Evolutionary conservation across 2,797 vertebrate species (phyloP).

Genomic region (Artibeus lituratus): DNA sequence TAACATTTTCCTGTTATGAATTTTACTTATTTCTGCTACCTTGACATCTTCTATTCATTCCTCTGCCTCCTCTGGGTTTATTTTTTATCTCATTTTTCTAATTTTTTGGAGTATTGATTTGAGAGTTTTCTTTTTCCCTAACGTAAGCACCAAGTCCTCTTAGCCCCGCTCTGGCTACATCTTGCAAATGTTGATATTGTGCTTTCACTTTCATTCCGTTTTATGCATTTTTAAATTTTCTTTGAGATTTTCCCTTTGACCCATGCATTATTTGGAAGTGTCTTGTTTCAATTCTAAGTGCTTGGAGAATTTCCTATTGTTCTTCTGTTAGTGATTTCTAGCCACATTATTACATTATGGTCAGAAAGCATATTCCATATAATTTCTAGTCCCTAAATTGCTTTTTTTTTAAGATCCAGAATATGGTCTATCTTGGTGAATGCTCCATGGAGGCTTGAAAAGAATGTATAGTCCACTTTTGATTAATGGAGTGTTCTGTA

Average conservation of each 20-base stretch:
- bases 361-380: not conserved
- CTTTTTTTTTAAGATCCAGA: not conserved
- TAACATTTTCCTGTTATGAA: not conserved
- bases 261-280: not conserved
- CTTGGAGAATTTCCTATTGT: not conserved
- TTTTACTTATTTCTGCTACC: not conserved
- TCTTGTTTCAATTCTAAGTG: not conserved
- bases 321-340: conserved; percentile 29
- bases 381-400: conserved; percentile 5
- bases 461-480: not conserved
- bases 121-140: not conserved
- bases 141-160: not conserved
- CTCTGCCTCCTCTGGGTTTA: not conserved
- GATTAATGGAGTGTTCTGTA: not conserved
- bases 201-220: not conserved
- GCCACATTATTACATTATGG: not conserved
- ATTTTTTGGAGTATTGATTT: not conserved
- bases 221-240: conserved; percentile 3
- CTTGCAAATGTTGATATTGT: not conserved
- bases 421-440: not conserved
- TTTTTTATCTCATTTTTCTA: not conserved
- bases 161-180: not conserved
- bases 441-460: not conserved
- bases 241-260: not conserved
- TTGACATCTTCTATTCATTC: not conserved